Base-by-base conservation (phyloP, 2,113 vertebrate species). In the Dasyprocta punctata region DNA sequence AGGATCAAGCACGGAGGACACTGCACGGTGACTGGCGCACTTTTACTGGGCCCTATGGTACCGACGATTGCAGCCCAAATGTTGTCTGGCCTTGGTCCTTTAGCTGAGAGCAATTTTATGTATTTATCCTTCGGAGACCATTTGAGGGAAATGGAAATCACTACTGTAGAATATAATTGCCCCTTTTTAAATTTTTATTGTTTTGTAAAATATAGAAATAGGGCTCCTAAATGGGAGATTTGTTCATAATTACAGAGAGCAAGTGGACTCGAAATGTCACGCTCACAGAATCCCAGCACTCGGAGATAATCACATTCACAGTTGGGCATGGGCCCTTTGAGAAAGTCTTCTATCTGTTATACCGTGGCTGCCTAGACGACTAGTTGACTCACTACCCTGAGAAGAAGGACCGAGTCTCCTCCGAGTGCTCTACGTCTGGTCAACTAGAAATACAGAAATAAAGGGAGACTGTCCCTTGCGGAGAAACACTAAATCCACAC, bases 141-240 rank as follows among this genome's bases (percentile, higher is more conserved):
- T 78, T 83, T 19, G 60, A 65, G 61, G 19, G 58, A 88, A 54
- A 81, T n/a, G 61, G 86, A 38, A 41, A 84, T 88, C 60, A 88
- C 94, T 44, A 52, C 17, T 28, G 38, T 52, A 47, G 47, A 67
- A 75, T 22, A 54, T 80, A 73, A 95, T 88, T 20, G 20, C 67
- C 47, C 65, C 19, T 89, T 52, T 47, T 30, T 83, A 90, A 87
- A 54, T 24, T 90, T 56, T 26, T 54, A 78, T 90, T 91, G 65
- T 81, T 84, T 97, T 81, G 60, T 93, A 75, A 95, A 96, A 54
- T 81, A 75, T 19, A 58, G 41, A 58, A 71, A 90, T 16, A 85
- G 54, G 58, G 12, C 58, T 89, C 75, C 56, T 80, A 90, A 80
- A 80, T 0, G 71, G 54, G n/a, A 60, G 5, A 80, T 0, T 0